Conservation (phyloP, 2,888 invertebrate species). For the Helleia helle region DNA sequence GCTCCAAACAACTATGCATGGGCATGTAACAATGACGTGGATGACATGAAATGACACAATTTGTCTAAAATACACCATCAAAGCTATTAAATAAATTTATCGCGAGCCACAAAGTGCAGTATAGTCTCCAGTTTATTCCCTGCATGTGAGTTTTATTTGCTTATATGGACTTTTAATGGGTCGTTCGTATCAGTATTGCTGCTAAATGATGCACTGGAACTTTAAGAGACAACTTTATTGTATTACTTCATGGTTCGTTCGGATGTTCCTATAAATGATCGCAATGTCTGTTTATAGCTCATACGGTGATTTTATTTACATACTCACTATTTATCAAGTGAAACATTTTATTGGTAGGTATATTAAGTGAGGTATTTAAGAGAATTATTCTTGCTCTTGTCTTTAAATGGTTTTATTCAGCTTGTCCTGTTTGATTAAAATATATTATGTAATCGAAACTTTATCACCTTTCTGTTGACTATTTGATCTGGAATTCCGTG, state of each 20-base stretch:
- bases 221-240: constrained; percentile 24
- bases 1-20: too few species aligned
- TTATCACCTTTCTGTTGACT: too few species aligned
- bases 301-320: constrained; percentile 19
- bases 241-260: constrained; percentile 23
- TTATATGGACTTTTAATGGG: constrained; percentile 59
- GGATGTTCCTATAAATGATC: constrained; percentile 18
- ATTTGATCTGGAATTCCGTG: too few species aligned
- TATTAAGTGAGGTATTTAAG: too few species aligned
- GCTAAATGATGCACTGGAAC: constrained; percentile 31
- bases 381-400: too few species aligned
- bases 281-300: constrained; percentile 19
- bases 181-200: constrained; percentile 43
- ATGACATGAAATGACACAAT: constrained; percentile 19
- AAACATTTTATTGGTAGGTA: too few species aligned
- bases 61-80: constrained; percentile 26
- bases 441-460: too few species aligned
- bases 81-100: constrained; percentile 47
- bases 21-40: too few species aligned
- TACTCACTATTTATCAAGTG: too few species aligned
- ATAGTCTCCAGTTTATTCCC: constrained; percentile 49
- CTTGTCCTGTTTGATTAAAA: too few species aligned
- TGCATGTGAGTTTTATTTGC: constrained; percentile 32
- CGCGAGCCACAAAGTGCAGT: constrained; percentile 50
- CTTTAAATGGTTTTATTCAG: too few species aligned